Percentiles rank a stretch among this genome's conserved stretches.
Conservation (phyloP, 2,113 vertebrate species). For the Penelope pileata region DNA sequence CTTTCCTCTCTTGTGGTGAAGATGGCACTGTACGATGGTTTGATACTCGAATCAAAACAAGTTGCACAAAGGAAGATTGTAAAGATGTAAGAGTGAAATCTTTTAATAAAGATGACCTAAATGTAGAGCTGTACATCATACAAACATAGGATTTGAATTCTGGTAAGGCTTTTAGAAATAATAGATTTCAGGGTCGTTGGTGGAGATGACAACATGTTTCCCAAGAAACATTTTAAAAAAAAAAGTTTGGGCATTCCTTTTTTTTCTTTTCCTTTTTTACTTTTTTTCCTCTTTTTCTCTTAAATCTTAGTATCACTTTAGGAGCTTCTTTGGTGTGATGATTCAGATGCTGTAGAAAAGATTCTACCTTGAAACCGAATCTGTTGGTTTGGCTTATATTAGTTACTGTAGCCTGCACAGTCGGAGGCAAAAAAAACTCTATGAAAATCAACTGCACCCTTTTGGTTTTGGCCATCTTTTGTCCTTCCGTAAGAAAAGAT, state of each 20-base stretch:
- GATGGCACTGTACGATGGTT: slow-evolving; percentile 99
- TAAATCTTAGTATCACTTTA: neutral
- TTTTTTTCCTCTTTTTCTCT: neutral
- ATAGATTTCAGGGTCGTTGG: slow-evolving; percentile 28
- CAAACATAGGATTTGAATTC: slow-evolving; percentile 30
- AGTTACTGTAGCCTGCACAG: neutral
- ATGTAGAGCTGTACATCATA: slow-evolving; percentile 38
- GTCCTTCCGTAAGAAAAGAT: neutral
- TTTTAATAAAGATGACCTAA: slow-evolving; percentile 43
- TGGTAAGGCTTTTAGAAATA: slow-evolving; percentile 45
- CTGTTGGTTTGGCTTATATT: neutral
- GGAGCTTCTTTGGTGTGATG: neutral
- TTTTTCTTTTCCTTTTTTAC: neutral
- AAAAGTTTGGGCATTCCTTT: neutral
- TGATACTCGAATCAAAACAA: slow-evolving; percentile 95
- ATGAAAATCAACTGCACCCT: neutral
- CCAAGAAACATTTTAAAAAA: neutral
- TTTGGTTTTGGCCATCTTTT: neutral
- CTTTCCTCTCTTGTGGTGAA: slow-evolving; percentile 97
- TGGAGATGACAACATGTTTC: slow-evolving; percentile 27
- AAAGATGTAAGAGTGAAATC: slow-evolving; percentile 90
- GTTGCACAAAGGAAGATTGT: slow-evolving; percentile 98
- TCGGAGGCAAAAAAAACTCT: neutral
- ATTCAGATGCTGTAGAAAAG: neutral
- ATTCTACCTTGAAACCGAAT: neutral